A percentile compares a stretch with the other conserved stretches of the same genome.
These are phyloP conservation scores for Ceramica pisi DNA, from an alignment of 2,888 invertebrate genomes.

Conservation along the genomic window DNA sequence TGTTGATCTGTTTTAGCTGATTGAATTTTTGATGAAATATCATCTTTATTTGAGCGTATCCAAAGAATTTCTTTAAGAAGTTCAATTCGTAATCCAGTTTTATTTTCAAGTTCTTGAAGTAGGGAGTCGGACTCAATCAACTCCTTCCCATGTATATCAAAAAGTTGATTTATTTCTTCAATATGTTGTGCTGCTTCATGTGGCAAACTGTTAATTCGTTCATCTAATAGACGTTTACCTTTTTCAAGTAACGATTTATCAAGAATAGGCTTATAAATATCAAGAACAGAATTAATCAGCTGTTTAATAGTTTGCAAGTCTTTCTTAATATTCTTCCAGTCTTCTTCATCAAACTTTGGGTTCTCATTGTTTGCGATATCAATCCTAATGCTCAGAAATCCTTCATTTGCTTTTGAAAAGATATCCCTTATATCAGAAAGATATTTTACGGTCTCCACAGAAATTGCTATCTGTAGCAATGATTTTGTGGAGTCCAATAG, in stretches of 20 bases:
- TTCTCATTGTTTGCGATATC: background rate
- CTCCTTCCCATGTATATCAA: background rate
- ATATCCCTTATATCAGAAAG: constrained; percentile 21
- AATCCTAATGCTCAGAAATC: constrained; percentile 15
- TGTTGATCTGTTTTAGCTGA: background rate
- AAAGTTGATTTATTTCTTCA: background rate
- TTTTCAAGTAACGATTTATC: constrained; percentile 39
- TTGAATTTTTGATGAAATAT: background rate
- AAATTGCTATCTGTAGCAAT: constrained; percentile 23
- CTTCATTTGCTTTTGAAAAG: constrained; percentile 19
- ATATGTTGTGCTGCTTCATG: background rate
- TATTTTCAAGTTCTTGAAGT: background rate
- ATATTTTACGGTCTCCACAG: constrained; percentile 10
- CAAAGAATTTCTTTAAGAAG: constrained; percentile 27
- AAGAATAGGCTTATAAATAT: constrained; percentile 28
- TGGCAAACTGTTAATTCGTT: constrained; percentile 9
- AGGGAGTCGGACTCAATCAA: background rate
- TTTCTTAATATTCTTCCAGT: background rate
- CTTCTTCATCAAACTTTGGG: background rate
- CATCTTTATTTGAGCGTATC: background rate
- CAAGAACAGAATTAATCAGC: constrained; percentile 8
- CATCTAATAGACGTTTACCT: constrained; percentile 18
- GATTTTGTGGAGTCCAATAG: constrained; percentile 25
- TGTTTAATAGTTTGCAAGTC: constrained; percentile 7
- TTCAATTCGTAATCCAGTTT: constrained; percentile 4